Base-by-base conservation (phyloP, 2,888 invertebrate species). In the Nomada fucata region DNA sequence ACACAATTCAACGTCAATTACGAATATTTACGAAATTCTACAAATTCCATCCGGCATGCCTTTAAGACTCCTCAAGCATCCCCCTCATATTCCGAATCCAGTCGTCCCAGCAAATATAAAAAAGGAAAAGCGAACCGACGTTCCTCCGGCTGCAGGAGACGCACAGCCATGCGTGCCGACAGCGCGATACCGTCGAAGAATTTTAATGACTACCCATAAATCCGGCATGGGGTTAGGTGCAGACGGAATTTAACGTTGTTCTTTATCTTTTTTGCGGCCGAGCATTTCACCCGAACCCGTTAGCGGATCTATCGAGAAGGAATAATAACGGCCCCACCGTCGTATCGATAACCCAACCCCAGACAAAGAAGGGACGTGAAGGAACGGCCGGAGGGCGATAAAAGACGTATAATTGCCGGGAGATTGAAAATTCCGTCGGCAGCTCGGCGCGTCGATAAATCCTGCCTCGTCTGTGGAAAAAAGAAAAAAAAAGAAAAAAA, bases 401-500 rank as follows among this genome's bases (percentile, higher is more conserved):
- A 79, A 83, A 79, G 78, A 82, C 84, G 82, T 85, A 83, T 88
- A 86, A 88, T 84, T 83, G 76, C 80, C 42, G 82, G 70, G 55
- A 76, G 76, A 84, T 84, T 76, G 79, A 76, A 79, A 83, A 84
- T 84, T 83, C 79, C 79, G 76, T n/a, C 55, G 76, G 74, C 77
- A 78, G 65, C 67, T 71, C 26, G 52, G 53, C 64, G 36, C 60
- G 59, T 42, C 76, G 86, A 82, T 82, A 82, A 87, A 84, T 87
- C 78, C 60, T 71, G 68, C 77, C 13, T 52, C 26, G 47, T 26
- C 36, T 53, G 81, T n/a, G 85, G 83, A 7, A 36, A 36, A 36
- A 7, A 36, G 5, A 7, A 7, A 36, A 7, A 36, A 7, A 0
- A 36, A 7, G 7, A 36, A 36, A 36, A 0, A 0, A 36, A 7